These are phyloP conservation scores for Lepidurus couesii DNA, from an alignment of 1,140 invertebrate species.

Conservation along the genomic window DNA sequence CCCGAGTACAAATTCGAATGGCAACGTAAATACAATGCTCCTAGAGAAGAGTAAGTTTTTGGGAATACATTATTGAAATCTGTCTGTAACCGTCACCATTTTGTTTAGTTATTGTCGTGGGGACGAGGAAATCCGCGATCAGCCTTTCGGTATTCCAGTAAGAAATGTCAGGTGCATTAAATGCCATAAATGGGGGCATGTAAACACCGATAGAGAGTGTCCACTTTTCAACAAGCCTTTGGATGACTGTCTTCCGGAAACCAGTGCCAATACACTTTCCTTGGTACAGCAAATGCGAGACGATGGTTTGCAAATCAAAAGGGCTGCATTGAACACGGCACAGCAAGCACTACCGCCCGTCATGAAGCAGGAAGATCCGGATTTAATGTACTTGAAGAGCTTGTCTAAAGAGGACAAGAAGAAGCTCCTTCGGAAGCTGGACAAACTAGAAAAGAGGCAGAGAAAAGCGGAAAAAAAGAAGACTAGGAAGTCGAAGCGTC, in stretches of 20 bases:
- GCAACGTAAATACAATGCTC: constrained; percentile 98
- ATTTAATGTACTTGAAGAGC: constrained; percentile 22
- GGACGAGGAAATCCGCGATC: constrained; percentile 92
- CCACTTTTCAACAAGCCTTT: constrained; percentile 78
- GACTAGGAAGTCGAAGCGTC: constrained; percentile 30
- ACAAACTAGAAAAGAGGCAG: constrained; percentile 35
- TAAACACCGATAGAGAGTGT: constrained; percentile 96
- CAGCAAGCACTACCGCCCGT: constrained; percentile 49
- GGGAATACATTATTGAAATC: neutral
- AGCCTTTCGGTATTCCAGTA: constrained; percentile 97
- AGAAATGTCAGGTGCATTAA: constrained; percentile 97
- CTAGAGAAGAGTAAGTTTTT: constrained; percentile 67
- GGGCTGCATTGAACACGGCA: constrained; percentile 58
- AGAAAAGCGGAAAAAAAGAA: constrained; percentile 34
- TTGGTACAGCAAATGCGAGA: constrained; percentile 86
- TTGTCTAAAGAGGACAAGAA: constrained; percentile 26
- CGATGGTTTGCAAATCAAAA: constrained; percentile 82
- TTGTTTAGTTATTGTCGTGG: constrained; percentile 80
- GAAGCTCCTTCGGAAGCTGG: constrained; percentile 34
- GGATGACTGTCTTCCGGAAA: constrained; percentile 32
- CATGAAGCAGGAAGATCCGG: constrained; percentile 43
- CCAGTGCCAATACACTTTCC: constrained; percentile 58
- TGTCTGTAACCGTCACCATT: neutral
- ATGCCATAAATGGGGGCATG: constrained; percentile 99
- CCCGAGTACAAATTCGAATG: constrained; percentile 99